Conservation (phyloP, 2,888 invertebrate genomes). For the Punctoribates punctum region DNA sequence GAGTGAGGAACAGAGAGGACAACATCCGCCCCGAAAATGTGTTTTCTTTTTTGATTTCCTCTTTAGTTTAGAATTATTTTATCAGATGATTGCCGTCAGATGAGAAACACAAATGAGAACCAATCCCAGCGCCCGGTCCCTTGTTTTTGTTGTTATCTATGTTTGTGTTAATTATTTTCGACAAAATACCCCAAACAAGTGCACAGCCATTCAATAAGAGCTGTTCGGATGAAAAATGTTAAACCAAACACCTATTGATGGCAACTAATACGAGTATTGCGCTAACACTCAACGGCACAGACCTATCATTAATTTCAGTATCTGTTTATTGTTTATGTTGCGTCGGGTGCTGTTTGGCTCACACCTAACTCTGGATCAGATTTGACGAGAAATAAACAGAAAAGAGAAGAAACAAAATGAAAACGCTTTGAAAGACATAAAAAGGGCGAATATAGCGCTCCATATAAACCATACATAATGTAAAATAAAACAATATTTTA, state of each 20-base stretch:
- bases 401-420: neutral
- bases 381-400: neutral
- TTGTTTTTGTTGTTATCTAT: neutral
- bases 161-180: slow-evolving; percentile 22
- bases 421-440: neutral
- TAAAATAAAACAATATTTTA: neutral
- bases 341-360: slow-evolving; percentile 4
- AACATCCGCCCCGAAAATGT: slow-evolving; percentile 14
- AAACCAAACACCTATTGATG: slow-evolving; percentile 15
- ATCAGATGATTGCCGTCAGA: neutral
- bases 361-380: slow-evolving; percentile 13
- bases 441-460: neutral
- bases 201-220: neutral
- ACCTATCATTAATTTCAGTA: slow-evolving; percentile 23
- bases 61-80: neutral
- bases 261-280: neutral
- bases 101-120: slow-evolving; percentile 5
- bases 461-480: neutral
- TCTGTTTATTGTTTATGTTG: slow-evolving; percentile 17
- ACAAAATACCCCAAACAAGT: slow-evolving; percentile 3
- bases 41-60: slow-evolving; percentile 20
- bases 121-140: neutral
- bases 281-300: neutral
- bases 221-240: slow-evolving; percentile 9
- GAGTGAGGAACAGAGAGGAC: neutral